A percentile compares a stretch with the other conserved stretches of the same genome.
These are phyloP conservation scores for Oncopodura yosiiana DNA, from an alignment of 1,140 invertebrate genomes.

Conservation along the genomic window DNA sequence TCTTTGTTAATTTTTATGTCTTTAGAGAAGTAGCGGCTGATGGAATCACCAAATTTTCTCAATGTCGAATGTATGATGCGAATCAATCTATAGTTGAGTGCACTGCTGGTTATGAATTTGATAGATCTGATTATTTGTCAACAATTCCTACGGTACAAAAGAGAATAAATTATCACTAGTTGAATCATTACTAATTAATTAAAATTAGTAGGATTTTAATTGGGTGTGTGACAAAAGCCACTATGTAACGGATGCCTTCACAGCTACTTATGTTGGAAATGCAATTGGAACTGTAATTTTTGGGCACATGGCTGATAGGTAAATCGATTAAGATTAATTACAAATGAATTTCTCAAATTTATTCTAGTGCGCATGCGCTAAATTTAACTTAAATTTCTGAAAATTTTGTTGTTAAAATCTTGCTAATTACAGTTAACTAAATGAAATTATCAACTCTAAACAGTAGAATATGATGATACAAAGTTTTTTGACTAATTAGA, in stretches of 20 bases:
- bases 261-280: conserved; percentile 19
- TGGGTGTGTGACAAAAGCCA: conserved; percentile 28
- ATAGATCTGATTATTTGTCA: conserved; percentile 17
- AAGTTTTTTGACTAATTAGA: too few relatives aligned
- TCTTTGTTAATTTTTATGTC: conserved; percentile 1
- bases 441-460: too few relatives aligned
- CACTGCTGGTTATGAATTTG: conserved; percentile 28
- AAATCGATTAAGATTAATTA: neutral
- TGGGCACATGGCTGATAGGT: conserved; percentile 29
- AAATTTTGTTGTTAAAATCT: too few relatives aligned
- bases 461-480: too few relatives aligned
- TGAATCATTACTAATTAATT: too few relatives aligned
- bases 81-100: conserved; percentile 10
- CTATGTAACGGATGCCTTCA: conserved; percentile 28
- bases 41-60: conserved; percentile 11
- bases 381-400: too few relatives aligned
- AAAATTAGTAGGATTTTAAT: too few relatives aligned
- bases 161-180: too few relatives aligned
- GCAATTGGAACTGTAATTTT: conserved; percentile 30
- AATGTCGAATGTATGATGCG: conserved; percentile 23
- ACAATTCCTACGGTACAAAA: conserved; percentile 26
- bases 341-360: too few relatives aligned
- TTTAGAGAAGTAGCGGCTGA: conserved; percentile 17
- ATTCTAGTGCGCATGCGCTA: too few relatives aligned
- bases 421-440: too few relatives aligned